phyloP scores from a whole-genome alignment of 2,888 invertebrate genomes.

The Brachynemurus nebulosus region DNA sequence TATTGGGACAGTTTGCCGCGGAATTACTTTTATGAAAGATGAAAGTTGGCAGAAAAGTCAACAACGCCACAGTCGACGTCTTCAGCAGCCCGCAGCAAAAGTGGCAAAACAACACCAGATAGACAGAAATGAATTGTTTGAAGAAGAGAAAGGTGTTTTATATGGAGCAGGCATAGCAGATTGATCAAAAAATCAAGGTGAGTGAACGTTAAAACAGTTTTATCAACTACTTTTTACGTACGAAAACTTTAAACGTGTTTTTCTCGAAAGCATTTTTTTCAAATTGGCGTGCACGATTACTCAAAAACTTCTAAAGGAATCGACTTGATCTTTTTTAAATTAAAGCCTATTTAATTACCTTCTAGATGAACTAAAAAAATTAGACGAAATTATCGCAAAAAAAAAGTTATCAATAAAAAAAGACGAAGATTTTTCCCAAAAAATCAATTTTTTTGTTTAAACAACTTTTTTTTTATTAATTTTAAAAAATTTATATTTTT shows the following conservation, averaged over 20 bases:
- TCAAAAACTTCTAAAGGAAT: constrained; percentile 16
- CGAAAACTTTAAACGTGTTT: constrained; percentile 16
- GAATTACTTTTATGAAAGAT: constrained; percentile 14
- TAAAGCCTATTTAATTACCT: no score
- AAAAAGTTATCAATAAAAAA: no score
- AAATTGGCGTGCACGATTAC: constrained; percentile 14
- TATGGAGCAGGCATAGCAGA: constrained; percentile 8
- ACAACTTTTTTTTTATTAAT: no score
- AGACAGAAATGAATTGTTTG: neutral
- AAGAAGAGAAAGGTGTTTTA: neutral
- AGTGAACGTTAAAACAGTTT: constrained; percentile 6
- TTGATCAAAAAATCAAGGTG: no score
- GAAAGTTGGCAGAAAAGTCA: constrained; percentile 14
- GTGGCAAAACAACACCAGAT: neutral
- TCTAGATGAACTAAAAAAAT: no score
- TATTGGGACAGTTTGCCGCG: constrained; percentile 14
- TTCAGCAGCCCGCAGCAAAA: no score
- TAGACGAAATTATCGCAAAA: no score
- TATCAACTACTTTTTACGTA: constrained; percentile 4
- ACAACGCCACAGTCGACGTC: constrained; percentile 15
- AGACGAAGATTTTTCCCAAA: no score
- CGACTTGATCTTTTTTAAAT: constrained; percentile 9
- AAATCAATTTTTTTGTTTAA: no score
- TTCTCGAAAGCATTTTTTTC: constrained; percentile 13
- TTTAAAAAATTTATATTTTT: no score